Percentiles rank a stretch among this genome's conserved stretches.
Conservation (phyloP, 2,888 invertebrate genomes). For the Drosophila stalkeri region DNA sequence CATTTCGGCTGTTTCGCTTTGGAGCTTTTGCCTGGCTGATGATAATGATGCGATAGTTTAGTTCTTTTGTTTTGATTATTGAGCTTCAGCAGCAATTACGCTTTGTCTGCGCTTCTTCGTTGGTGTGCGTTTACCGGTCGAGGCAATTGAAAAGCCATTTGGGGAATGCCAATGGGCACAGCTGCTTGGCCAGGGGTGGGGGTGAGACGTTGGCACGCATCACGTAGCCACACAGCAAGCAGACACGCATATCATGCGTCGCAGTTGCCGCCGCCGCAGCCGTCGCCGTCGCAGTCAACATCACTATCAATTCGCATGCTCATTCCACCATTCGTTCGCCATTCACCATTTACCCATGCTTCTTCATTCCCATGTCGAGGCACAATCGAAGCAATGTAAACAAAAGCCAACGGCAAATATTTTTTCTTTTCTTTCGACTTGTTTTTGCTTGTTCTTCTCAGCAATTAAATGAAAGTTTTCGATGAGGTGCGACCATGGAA, state of each 20-base stretch:
- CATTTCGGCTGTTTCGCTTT: not conserved
- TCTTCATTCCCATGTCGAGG: slow-evolving; percentile 52
- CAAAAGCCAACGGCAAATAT: slow-evolving; percentile 71
- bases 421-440: slow-evolving; percentile 42
- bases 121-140: slow-evolving; percentile 64
- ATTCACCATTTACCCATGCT: slow-evolving; percentile 48
- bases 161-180: slow-evolving; percentile 43
- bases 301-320: slow-evolving; percentile 50
- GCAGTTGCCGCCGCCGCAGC: slow-evolving; percentile 13
- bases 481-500: slow-evolving; percentile 59
- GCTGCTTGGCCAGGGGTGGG: slow-evolving; percentile 6
- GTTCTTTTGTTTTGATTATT: slow-evolving; percentile 74
- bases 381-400: slow-evolving; percentile 77
- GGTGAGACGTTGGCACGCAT: slow-evolving; percentile 49
- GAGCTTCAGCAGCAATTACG: slow-evolving; percentile 67
- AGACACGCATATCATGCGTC: slow-evolving; percentile 65
- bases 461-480: slow-evolving; percentile 79
- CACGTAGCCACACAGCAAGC: slow-evolving; percentile 54
- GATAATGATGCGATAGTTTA: slow-evolving; percentile 37
- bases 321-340: slow-evolving; percentile 37
- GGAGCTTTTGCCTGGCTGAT: slow-evolving; percentile 12
- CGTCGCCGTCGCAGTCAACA: slow-evolving; percentile 19
- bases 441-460: slow-evolving; percentile 65
- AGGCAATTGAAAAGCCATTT: slow-evolving; percentile 77
- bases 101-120: slow-evolving; percentile 62